A percentile compares a stretch with the other conserved stretches of the same genome.
phyloP scores from a whole-genome alignment of 2,888 invertebrate genomes.

The Campoletis raptor region DNA sequence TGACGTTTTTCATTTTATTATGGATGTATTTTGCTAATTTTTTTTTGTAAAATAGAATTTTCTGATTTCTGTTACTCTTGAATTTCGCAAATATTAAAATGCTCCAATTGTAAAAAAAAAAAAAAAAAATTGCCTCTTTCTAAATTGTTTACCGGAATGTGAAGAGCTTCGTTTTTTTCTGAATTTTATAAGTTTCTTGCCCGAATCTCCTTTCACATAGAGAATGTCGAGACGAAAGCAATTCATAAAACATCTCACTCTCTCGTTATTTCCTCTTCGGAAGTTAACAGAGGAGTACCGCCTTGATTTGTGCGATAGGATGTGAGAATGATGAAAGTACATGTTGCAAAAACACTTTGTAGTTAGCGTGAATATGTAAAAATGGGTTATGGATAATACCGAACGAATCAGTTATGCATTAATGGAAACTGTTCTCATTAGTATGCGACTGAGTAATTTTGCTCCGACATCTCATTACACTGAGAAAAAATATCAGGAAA shows the following conservation, averaged over 20 bases:
- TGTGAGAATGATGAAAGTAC: conserved; percentile 48
- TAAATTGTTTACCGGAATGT: no score
- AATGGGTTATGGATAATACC: not conserved
- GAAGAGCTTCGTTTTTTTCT: not conserved
- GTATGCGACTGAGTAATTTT: conserved; percentile 12
- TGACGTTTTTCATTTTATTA: no score
- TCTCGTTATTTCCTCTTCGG: conserved; percentile 52
- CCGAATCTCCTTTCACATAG: conserved; percentile 54
- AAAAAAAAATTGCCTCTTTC: not conserved
- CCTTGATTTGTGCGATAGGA: conserved; percentile 3
- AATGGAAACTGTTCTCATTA: conserved; percentile 42
- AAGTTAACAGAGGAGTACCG: conserved; percentile 3
- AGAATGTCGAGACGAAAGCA: conserved; percentile 42
- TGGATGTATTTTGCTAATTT: no score
- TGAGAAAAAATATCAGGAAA: conserved; percentile 11
- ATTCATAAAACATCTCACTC: conserved; percentile 51
- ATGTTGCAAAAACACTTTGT: conserved; percentile 28
- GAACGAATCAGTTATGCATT: conserved; percentile 41
- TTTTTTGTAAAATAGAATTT: no score
- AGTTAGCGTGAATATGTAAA: conserved; percentile 37
- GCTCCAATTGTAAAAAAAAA: no score
- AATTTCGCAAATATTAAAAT: no score
- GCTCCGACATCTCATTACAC: conserved; percentile 14
- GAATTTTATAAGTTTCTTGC: not conserved
- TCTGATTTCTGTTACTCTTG: no score